Percentiles rank a stretch among this genome's conserved stretches.
Evolutionary conservation across 2,113 vertebrate genomes (phyloP).

Genomic region (Scolopax mira): DNA sequence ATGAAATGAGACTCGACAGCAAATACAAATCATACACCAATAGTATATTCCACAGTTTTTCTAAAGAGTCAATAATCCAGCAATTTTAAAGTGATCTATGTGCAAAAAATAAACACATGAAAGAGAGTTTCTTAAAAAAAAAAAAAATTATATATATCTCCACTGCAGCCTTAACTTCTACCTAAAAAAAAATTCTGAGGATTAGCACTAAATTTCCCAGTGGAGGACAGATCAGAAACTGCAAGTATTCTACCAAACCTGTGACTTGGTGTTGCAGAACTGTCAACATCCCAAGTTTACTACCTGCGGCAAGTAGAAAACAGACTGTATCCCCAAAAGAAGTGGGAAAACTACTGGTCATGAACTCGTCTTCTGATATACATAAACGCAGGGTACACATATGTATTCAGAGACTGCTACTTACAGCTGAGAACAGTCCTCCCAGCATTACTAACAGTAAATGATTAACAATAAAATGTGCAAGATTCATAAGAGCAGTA

Average conservation of each 20-base stretch:
- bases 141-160: background rate
- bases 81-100: constrained; percentile 66
- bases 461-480: constrained; percentile 38
- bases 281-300: background rate
- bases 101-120: constrained; percentile 47
- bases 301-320: background rate
- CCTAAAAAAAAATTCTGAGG: background rate
- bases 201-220: constrained; percentile 17
- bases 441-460: constrained; percentile 36
- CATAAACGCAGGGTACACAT: background rate
- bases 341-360: background rate
- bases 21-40: constrained; percentile 31
- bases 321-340: background rate
- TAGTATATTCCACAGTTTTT: constrained; percentile 49
- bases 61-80: constrained; percentile 48
- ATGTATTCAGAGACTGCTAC: constrained; percentile 24
- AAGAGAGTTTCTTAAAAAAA: background rate
- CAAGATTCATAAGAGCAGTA: background rate
- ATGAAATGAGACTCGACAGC: constrained; percentile 19
- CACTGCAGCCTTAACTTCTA: background rate
- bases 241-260: background rate
- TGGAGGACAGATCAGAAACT: constrained; percentile 17
- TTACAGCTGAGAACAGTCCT: constrained; percentile 25
- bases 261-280: background rate
- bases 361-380: constrained; percentile 4